Evolutionary conservation across 2,888 invertebrate genomes (phyloP), one percentile per base, ranked within the genome.

Genomic region (Escarpia spicata): DNA sequence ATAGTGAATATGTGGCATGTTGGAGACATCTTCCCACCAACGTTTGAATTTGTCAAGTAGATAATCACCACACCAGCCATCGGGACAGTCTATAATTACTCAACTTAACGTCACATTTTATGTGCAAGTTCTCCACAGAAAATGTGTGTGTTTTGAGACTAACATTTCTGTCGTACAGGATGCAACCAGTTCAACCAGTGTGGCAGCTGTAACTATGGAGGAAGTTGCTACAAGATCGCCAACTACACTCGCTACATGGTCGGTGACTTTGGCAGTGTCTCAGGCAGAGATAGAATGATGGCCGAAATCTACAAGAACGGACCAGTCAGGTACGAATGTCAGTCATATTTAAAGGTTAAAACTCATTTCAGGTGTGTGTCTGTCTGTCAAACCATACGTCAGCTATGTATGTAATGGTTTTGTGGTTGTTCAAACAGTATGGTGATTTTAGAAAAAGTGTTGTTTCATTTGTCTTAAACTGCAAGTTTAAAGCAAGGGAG

Each of bases 241-340:
- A 97, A 96, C 94, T 97, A 96, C 95, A 97, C 96, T 8, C 94
- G 96, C 91, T 97, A 96, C 96, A 97, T 96, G 93, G 97, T 97
- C 9, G 96, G 95, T 0, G 96, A 97, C 93, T 97, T 96, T 94
- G 97, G 97, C 19, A 89, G 94, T 0, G 96, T 97, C 10, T 92
- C 92, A 92, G 97, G 97, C 4, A 94, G 96, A 92, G 96, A 96
- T 3, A 96, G 96, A 90, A 97, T 97, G 97, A 97, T 97, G 96
- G 96, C 97, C 12, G 97, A 97, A 94, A 97, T 97, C 92, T 97
- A 96, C 94, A 95, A 96, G 92, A 96, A 96, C 94, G 97, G 97
- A 93, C 97, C 97, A 92, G 97, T 97, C 94, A 97, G 97, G 95
- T 97, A 45, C 1, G 26, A 26, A 1, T 75, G 26, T 75, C 26